These are phyloP conservation scores for Digitonthophagus gazella DNA, from an alignment of 2,888 invertebrate genomes.

Conservation along the genomic window DNA sequence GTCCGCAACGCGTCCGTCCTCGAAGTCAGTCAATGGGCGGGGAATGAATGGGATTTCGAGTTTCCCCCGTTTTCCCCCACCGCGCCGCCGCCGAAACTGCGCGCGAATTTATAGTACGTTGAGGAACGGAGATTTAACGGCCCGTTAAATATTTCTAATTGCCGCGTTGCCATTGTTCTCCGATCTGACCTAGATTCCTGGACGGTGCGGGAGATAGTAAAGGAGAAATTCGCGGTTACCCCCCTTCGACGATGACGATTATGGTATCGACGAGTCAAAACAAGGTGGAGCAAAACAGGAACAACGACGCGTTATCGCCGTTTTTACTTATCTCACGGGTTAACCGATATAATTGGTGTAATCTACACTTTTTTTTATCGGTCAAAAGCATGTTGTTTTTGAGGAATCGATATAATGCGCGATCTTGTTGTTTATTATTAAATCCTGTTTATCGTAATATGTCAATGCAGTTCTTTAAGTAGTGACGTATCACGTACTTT, in stretches of 20 bases:
- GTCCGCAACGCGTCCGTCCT: background rate
- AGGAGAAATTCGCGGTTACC: background rate
- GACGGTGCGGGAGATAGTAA: background rate
- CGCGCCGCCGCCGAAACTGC: background rate
- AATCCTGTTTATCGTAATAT: no score
- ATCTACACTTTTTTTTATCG: no score
- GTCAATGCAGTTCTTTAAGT: no score
- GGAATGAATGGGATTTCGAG: background rate
- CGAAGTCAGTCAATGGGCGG: background rate
- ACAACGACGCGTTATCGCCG: no score
- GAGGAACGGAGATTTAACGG: background rate
- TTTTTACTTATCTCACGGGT: no score
- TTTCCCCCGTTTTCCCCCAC: no score
- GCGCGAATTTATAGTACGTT: background rate
- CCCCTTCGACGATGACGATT: background rate
- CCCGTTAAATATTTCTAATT: background rate
- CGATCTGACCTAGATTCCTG: background rate
- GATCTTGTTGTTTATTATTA: no score
- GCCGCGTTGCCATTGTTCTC: background rate
- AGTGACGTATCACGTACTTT: no score
- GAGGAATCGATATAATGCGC: no score
- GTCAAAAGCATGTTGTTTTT: no score
- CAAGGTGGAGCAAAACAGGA: no score
- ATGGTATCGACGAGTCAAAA: background rate
- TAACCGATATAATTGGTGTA: no score